Evolutionary conservation across 2,113 vertebrate species (phyloP).

Genomic region (Mionectes macconnelli): DNA sequence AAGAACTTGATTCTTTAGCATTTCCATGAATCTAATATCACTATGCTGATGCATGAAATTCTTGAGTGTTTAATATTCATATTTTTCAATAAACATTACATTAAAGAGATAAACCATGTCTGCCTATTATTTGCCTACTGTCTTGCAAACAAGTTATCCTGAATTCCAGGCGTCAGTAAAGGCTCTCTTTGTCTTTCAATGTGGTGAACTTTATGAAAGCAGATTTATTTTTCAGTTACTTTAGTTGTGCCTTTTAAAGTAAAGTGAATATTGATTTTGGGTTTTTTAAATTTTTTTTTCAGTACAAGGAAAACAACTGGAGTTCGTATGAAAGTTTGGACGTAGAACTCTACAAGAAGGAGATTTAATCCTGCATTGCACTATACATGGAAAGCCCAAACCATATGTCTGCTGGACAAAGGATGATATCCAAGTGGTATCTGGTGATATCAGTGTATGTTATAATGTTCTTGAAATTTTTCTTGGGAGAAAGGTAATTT

Average conservation of each 20-base stretch:
- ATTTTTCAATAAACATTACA: neutral
- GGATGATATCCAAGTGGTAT: slow-evolving; percentile 24
- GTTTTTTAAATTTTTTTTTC: neutral
- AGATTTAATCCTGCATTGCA: slow-evolving; percentile 49
- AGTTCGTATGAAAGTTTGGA: slow-evolving; percentile 44
- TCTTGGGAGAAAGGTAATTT: neutral
- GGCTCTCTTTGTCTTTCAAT: neutral
- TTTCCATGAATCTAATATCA: neutral
- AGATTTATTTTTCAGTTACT: neutral
- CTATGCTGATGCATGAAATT: neutral
- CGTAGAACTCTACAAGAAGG: slow-evolving; percentile 49
- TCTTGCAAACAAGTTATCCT: neutral
- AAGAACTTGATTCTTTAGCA: neutral
- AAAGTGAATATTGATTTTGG: neutral
- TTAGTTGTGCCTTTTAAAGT: neutral
- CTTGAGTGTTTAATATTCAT: neutral
- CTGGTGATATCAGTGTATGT: slow-evolving; percentile 25
- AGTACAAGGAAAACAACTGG: slow-evolving; percentile 42
- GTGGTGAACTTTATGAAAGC: neutral
- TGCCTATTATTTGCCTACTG: neutral
- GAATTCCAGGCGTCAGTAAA: neutral
- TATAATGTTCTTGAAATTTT: neutral
- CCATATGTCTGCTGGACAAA: slow-evolving; percentile 51
- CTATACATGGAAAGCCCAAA: slow-evolving; percentile 33
- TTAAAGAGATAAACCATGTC: neutral